phyloP scores from a whole-genome alignment of 1,140 invertebrate species.

The Psilanteris sp. region DNA sequence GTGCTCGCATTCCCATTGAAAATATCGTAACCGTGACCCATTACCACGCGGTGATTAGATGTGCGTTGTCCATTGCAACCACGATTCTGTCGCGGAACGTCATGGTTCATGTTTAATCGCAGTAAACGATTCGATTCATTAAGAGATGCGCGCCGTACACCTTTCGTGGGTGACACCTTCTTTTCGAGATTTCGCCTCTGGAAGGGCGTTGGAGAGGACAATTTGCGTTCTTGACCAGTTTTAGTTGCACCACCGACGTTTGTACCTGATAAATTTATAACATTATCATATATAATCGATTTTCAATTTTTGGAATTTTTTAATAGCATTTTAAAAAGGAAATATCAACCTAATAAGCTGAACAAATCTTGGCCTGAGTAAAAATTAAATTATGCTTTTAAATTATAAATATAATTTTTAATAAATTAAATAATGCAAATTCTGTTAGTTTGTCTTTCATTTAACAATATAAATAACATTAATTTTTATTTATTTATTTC shows the following conservation, averaged over 20 bases:
- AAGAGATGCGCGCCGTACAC: slow-evolving; percentile 72
- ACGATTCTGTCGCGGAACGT: slow-evolving; percentile 63
- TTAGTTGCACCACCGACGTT: slow-evolving; percentile 29
- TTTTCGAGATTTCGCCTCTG: slow-evolving; percentile 76
- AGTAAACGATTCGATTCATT: slow-evolving; percentile 71
- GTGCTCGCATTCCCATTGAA: slow-evolving; percentile 9
- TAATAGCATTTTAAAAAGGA: too few relatives aligned
- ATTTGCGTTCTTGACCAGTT: slow-evolving; percentile 62
- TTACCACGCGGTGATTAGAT: slow-evolving; percentile 19
- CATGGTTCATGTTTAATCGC: slow-evolving; percentile 71
- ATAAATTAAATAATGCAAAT: too few relatives aligned
- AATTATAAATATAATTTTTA: too few relatives aligned
- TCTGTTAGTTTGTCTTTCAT: too few relatives aligned
- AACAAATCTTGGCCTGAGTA: too few relatives aligned
- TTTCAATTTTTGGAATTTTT: too few relatives aligned
- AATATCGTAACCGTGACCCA: slow-evolving; percentile 22
- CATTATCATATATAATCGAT: too few relatives aligned
- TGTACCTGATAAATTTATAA: slow-evolving; percentile 8
- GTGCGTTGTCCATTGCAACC: slow-evolving; percentile 13
- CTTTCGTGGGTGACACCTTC: slow-evolving; percentile 74
- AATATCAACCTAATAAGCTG: too few relatives aligned
- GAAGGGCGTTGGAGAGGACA: slow-evolving; percentile 70
- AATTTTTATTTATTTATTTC: too few relatives aligned
- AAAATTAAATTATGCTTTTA: too few relatives aligned
- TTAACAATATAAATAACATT: too few relatives aligned